Evolutionary conservation across 2,113 vertebrate species (phyloP).

Genomic region (Aplodontia rufa): DNA sequence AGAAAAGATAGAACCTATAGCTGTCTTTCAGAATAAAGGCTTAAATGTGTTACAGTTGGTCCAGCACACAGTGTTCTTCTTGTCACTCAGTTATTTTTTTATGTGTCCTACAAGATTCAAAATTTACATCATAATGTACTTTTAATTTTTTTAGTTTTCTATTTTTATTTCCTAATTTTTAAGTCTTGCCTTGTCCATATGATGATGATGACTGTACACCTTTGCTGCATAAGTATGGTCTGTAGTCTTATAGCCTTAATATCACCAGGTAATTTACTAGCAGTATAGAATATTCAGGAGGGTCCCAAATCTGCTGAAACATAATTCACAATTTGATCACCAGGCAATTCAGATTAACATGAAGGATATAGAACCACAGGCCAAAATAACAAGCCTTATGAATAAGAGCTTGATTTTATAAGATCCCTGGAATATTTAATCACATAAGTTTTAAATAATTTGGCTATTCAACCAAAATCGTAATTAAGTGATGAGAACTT

Average conservation of each 20-base stretch:
- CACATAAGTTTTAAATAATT: background rate
- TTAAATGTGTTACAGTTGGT: background rate
- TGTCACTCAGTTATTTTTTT: background rate
- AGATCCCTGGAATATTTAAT: background rate
- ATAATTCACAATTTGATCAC: background rate
- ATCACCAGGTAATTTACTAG: background rate
- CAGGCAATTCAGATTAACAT: background rate
- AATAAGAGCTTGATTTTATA: background rate
- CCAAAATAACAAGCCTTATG: background rate
- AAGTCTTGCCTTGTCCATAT: background rate
- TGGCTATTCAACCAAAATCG: constrained; percentile 3
- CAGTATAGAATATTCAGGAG: background rate
- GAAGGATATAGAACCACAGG: background rate
- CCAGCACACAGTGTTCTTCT: background rate
- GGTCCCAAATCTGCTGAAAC: background rate
- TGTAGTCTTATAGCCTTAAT: background rate
- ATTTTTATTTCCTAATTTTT: background rate
- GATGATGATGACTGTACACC: background rate
- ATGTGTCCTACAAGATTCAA: background rate
- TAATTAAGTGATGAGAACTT: background rate
- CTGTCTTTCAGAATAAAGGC: background rate
- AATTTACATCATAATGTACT: background rate
- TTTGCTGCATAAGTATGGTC: background rate
- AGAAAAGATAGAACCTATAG: background rate
- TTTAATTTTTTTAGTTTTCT: background rate